A percentile compares a stretch with the other conserved stretches of the same genome.
These are phyloP conservation scores for Taeniopygia guttata DNA, from an alignment of 2,797 vertebrate genomes.

Conservation along the genomic window DNA sequence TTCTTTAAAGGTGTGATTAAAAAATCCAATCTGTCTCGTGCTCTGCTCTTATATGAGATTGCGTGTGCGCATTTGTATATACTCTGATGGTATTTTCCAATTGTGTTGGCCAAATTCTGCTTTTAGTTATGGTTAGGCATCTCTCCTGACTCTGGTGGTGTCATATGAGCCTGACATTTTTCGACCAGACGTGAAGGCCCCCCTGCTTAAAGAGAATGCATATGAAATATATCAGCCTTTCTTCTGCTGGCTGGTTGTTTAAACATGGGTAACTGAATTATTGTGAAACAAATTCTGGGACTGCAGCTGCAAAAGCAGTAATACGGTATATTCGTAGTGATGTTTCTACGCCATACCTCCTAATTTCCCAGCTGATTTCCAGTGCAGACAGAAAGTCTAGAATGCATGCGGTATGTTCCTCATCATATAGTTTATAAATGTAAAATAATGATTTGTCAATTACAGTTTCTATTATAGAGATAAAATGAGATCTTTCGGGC, in stretches of 20 bases:
- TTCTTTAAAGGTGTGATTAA: slow-evolving; percentile 55
- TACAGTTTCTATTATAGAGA: slow-evolving; percentile 2
- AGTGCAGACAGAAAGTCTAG: slow-evolving; percentile 62
- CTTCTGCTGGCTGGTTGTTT: slow-evolving; percentile 60
- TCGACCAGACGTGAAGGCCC: slow-evolving; percentile 56
- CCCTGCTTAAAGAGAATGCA: slow-evolving; percentile 57
- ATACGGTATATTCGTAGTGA: slow-evolving; percentile 27
- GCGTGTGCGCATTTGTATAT: slow-evolving; percentile 55
- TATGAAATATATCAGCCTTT: slow-evolving; percentile 63
- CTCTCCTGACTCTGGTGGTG: slow-evolving; percentile 60
- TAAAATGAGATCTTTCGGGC: neutral
- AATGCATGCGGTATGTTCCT: slow-evolving; percentile 47
- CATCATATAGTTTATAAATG: slow-evolving; percentile 31
- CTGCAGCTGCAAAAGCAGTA: slow-evolving; percentile 68
- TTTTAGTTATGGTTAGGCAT: slow-evolving; percentile 65
- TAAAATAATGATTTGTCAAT: slow-evolving; percentile 56
- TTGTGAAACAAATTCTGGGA: slow-evolving; percentile 62
- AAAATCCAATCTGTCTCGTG: slow-evolving; percentile 19
- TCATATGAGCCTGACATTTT: slow-evolving; percentile 67
- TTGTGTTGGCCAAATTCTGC: slow-evolving; percentile 64
- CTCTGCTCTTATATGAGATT: neutral
- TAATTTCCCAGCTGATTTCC: slow-evolving; percentile 56
- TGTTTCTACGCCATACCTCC: slow-evolving; percentile 30
- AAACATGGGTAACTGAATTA: slow-evolving; percentile 66
- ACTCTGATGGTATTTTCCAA: slow-evolving; percentile 57